Evolutionary conservation across 1,140 invertebrate species (phyloP).

Genomic region (Musca vetustissima): DNA sequence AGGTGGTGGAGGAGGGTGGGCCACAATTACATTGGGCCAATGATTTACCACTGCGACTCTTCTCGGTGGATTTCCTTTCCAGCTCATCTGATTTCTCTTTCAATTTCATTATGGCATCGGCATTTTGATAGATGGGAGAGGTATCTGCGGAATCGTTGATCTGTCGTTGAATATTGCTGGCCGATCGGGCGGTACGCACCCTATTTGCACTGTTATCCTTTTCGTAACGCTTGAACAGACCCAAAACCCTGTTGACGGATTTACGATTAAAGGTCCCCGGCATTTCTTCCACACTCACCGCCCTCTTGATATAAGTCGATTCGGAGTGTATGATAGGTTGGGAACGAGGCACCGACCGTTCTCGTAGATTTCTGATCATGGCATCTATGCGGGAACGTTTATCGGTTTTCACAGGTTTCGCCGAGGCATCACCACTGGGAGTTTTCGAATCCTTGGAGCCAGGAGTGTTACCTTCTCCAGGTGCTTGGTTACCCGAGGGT

Average conservation of each 20-base stretch:
- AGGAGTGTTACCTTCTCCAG: neutral
- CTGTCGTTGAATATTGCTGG: conserved; percentile 48
- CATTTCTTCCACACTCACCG: conserved; percentile 69
- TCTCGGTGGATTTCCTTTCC: too few relatives aligned
- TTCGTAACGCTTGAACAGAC: conserved; percentile 72
- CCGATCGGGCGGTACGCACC: conserved; percentile 47
- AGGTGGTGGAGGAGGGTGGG: conserved; percentile 36
- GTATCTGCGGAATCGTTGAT: conserved; percentile 32
- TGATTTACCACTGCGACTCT: too few relatives aligned
- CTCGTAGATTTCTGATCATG: conserved; percentile 61
- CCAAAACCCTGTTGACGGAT: conserved; percentile 67
- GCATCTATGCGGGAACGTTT: conserved; percentile 57
- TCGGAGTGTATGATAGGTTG: conserved; percentile 60
- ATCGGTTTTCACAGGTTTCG: conserved; percentile 45
- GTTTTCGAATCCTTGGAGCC: neutral
- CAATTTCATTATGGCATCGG: conserved; percentile 33
- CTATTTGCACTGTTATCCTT: conserved; percentile 50
- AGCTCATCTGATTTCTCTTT: conserved; percentile 23
- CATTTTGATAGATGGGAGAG: conserved; percentile 50
- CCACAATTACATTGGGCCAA: too few relatives aligned
- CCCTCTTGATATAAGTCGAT: conserved; percentile 66
- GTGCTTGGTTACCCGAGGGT: neutral
- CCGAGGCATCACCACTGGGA: neutral
- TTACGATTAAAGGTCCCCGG: conserved; percentile 60
- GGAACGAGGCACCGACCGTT: conserved; percentile 65